A percentile compares a stretch with the other conserved stretches of the same genome.
phyloP scores from a whole-genome alignment of 2,113 vertebrate species.

The Strix aluco region DNA sequence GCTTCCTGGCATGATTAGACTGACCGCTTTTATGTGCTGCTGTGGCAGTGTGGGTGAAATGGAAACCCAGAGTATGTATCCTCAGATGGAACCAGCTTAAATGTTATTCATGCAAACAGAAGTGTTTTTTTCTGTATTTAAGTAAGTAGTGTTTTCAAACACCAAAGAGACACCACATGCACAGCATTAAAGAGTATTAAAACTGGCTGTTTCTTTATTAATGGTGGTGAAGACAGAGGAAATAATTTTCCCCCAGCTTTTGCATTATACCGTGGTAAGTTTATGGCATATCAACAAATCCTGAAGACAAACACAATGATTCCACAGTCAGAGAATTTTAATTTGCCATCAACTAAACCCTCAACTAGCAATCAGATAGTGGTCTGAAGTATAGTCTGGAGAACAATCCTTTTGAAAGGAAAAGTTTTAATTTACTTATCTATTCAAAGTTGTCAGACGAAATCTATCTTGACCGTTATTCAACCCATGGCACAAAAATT shows the following conservation, averaged over 20 bases:
- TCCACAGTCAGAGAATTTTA: conserved; percentile 20
- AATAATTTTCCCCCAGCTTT: not conserved
- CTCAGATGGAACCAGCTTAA: conserved; percentile 92
- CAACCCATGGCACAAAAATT: not conserved
- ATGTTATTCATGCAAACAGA: conserved; percentile 93
- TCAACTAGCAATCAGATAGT: conserved; percentile 8
- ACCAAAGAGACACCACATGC: conserved; percentile 88
- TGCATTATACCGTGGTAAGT: conserved; percentile 6
- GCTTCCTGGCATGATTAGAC: conserved; percentile 90
- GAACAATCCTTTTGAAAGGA: not conserved
- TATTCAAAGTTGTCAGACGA: not conserved
- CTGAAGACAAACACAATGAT: conserved; percentile 36
- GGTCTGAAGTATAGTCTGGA: not conserved
- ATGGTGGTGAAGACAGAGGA: conserved; percentile 36
- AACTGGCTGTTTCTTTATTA: conserved; percentile 86
- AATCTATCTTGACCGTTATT: not conserved
- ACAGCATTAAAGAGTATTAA: conserved; percentile 82
- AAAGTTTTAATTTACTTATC: not conserved
- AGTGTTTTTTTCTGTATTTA: conserved; percentile 80
- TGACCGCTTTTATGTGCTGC: conserved; percentile 91
- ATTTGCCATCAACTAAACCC: not conserved
- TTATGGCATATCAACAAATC: conserved; percentile 37
- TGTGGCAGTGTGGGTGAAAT: conserved; percentile 89
- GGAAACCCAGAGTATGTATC: conserved; percentile 95
- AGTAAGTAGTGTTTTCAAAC: conserved; percentile 85